Evolutionary conservation across 2,797 vertebrate genomes (phyloP), one percentile per base, ranked within the genome.

Genomic region (Poeciliopsis presidionis): DNA sequence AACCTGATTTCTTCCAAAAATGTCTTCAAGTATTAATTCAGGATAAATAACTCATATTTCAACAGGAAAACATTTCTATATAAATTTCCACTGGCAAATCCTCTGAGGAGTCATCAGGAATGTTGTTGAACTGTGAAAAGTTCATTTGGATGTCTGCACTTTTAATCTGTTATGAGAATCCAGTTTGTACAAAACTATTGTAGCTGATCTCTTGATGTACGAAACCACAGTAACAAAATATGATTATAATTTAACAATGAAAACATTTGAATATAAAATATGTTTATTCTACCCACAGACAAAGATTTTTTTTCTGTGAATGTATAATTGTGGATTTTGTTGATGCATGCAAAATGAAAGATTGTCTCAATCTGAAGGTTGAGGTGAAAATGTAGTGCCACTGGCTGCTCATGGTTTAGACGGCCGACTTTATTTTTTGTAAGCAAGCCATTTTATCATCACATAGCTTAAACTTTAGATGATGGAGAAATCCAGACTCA

Each of bases 251-350:
- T 67, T 79, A 30, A 41, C 78, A 49, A 53, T 55, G 22, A 47
- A 76, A 74, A 69, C 41, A 18, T 71, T 41, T 12, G 2, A 65
- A 46, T 41, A 71, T 28, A 53, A 0, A 20, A 51, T 22, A 22
- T 59, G 25, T 75, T 51, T 77, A 83, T 46, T 25, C 74, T 1
- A 14, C 73, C 22, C 63, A 53, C 49, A 51, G 49, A 22, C 22
- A 22, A 51, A 25, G 20, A 20, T 22, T 22, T 22, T 22, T 67
- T 67, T 43, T 71, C 47, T 57, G 33, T 30, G 22, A 20, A 36
- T 47, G 18, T 43, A 11, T n/a, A 25, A 47, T 22, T 16, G 4
- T 14, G 30, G 7, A 47, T 69, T 69, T 43, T 45, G 30, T 36
- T 46, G 41, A 28, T 43, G 25, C 13, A 13, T 28, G 41, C 25